Evolutionary conservation across 2,113 vertebrate species (phyloP), one percentile per base, ranked within the genome.

Genomic region (Todiramphus chloris): DNA sequence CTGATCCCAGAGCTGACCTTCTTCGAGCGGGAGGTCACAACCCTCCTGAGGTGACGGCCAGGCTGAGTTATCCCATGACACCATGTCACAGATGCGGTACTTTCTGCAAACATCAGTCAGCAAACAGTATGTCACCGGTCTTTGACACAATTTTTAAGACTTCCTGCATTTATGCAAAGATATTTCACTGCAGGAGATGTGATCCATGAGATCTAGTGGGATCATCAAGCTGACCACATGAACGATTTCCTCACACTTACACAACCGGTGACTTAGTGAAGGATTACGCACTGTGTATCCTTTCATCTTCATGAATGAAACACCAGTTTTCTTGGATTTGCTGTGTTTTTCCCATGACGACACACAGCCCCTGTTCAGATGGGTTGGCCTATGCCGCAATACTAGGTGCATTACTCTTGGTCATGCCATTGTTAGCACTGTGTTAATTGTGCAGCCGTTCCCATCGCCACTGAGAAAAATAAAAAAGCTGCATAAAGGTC

Each of bases 231-330:
- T 87, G 80, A 64, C 64, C 31, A 51, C 72, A 13, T 27, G 68
- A 73, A 63, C 37, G 16, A 60, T 78, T 96, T 92, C 92, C 76
- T 91, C 80, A 87, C 28, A 1, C 68, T 96, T 96, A 60, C 94
- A 79, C 94, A 96, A 96, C 37, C 1, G 0, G 18, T 81, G 86
- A 70, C 69, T 75, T 69, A 44, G 14, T 35, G 11, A 43, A 55
- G 56, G 68, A 17, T 92, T 93, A 67, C 53, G 6, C 66, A 90
- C 46, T 2, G 0, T 20, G 10, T 48, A 58, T 75, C 60, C 41
- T 80, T 88, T 60, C 81, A 72, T 50, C 18, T 82, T 78, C 62
- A 41, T 15, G 10, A 82, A 76, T 27, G 58, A 92, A 92, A 87
- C 21, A 25, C n/a, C 9, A 5, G 4, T 30, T 64, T 56, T 75